Evolutionary conservation across 2,113 vertebrate genomes (phyloP), one percentile per base, ranked within the genome.

Genomic region (Penelope pileata): DNA sequence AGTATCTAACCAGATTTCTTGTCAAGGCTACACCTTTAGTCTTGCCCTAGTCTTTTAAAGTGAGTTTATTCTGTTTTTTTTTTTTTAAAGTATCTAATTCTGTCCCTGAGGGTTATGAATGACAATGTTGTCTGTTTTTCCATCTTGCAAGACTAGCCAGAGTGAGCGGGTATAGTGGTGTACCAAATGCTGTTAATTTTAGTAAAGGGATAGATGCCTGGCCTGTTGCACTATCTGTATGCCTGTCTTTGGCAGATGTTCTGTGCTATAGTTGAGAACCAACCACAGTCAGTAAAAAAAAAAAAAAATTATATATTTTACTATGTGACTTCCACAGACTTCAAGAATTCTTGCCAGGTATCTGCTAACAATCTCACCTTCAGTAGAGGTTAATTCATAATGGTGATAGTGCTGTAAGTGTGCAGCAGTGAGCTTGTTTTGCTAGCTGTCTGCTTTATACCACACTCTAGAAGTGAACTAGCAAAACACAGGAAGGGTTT

Each of bases 291-390:
- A n/a, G n/a, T n/a, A n/a, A n/a, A n/a, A n/a, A n/a, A n/a, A n/a
- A n/a, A n/a, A n/a, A n/a, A n/a, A n/a, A n/a, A n/a, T n/a, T n/a
- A n/a, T 51, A 19, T 32, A 63, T 42, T 80, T 87, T 47, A 26
- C 8, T 23, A 1, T 64, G 22, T 72, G 38, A 24, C n/a, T 69
- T 91, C 36, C 12, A 7, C 18, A 58, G 59, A 17, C 29, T 80
- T 88, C 54, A 86, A 80, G 34, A 83, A 45, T 86, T 83, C 36
- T 83, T 86, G 42, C 63, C 24, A 62, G 40, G 24, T 40, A 22
- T 88, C n/a, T 86, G 38, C 50, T 64, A n/a, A 47, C 8, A 48
- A 10, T n/a, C 14, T 87, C 0, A 0, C 67, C n/a, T 73, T 80
- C 36, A 69, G 36, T 8, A 50, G 56, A 45, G 29, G 40, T 72